Percentiles rank a stretch among this genome's conserved stretches.
These are phyloP conservation scores for Paradoxurus hermaphroditus DNA, from an alignment of 2,113 vertebrate genomes.

Conservation along the genomic window DNA sequence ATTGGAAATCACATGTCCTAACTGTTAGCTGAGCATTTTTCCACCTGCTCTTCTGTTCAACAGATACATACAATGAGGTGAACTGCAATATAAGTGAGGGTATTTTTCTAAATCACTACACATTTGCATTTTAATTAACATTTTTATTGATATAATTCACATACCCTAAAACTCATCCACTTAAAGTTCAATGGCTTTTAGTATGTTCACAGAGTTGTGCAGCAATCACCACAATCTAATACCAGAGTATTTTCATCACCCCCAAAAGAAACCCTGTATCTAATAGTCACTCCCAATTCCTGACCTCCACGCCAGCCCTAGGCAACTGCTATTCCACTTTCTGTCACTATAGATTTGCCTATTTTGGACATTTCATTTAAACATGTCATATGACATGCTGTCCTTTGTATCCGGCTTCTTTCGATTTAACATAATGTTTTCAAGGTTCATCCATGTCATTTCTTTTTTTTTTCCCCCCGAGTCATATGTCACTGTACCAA, in stretches of 20 bases:
- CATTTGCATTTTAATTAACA: not conserved
- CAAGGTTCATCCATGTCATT: not conserved
- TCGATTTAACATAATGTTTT: not conserved
- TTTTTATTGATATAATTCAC: not conserved
- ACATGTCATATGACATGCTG: not conserved
- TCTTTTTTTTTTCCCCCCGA: not conserved
- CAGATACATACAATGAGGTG: not conserved
- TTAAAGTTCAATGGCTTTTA: not conserved
- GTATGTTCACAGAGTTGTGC: not conserved
- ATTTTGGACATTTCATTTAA: not conserved
- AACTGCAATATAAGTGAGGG: not conserved
- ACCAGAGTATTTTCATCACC: not conserved
- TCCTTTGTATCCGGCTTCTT: not conserved
- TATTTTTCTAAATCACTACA: not conserved
- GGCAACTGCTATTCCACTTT: not conserved
- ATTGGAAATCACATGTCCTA: not conserved
- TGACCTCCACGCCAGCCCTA: not conserved
- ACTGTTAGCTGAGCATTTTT: not conserved
- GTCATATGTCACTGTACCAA: not conserved
- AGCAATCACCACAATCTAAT: not conserved
- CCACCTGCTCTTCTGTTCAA: not conserved
- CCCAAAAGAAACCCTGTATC: not conserved
- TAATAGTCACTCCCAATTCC: not conserved
- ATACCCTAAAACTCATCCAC: not conserved
- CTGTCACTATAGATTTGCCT: not conserved